Base-by-base conservation (phyloP, 1,140 invertebrate species). In the Thaumatotibia leucotreta region DNA sequence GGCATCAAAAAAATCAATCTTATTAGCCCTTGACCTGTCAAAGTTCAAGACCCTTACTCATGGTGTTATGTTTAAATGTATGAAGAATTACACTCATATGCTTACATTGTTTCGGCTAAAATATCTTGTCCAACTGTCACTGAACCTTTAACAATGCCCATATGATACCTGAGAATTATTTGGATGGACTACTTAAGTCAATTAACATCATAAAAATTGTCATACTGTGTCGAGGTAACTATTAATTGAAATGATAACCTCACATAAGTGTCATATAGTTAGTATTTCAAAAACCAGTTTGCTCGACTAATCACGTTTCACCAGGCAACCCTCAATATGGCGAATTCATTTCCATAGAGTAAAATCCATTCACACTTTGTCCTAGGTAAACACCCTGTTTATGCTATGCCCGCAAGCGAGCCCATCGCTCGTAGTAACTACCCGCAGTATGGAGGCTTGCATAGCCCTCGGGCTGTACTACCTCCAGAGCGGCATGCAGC, bases 391-490 rank as follows among this genome's bases (percentile, higher is more conserved):
- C 75, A 95, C 94, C 27, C 83, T 99, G 3, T 96, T 96, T 78
- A 94, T 94, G 73, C 92, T 97, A 75, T 98, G 97, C 83, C 98
- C 97, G 3, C 94, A 95, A 92, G 96, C 96, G 76, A 94, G 93
- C 73, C 92, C 93, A 9, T 93, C 94, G 61, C 95, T 96, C 1
- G 91, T 95, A 1, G 96, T 96, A 75, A 97, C 97, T 82, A 94
- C 96, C 67, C 92, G 97, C 64, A 95, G 95, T 33, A 97, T 98
- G 86, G 97, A 98, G 93, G 97, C 98, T 2, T 95, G 97, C 14
- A 96, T 98, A 67, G 97, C 98, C 0, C 92, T 99, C 9, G 98
- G 98, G 4, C 95, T 99, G 54, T 99, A 97, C 85, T 96, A 99
- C 77, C 89, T 99, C 64, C 97, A 99, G 83, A 98, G 96, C 61